These are phyloP conservation scores for Neodon shergylaensis DNA, from an alignment of 2,113 vertebrate species.

Conservation along the genomic window DNA sequence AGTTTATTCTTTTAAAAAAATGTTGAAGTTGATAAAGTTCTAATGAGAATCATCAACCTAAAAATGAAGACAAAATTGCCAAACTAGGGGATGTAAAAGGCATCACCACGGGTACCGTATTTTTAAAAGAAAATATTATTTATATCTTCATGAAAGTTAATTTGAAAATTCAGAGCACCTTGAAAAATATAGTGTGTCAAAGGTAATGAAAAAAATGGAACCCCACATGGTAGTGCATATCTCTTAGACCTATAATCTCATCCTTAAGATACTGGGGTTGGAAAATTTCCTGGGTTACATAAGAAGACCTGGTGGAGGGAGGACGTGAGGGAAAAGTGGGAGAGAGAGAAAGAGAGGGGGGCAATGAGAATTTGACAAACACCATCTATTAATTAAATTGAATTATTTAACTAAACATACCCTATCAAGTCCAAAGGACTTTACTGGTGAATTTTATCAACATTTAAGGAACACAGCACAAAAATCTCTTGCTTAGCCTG, in stretches of 20 bases:
- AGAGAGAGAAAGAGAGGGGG: neutral
- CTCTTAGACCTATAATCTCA: neutral
- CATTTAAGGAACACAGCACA: neutral
- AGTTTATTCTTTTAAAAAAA: neutral
- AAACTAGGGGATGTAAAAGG: neutral
- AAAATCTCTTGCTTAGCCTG: neutral
- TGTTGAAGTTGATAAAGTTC: neutral
- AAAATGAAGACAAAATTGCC: neutral
- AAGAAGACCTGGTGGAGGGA: neutral
- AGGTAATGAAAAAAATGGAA: no score
- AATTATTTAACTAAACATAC: neutral
- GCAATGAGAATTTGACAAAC: neutral
- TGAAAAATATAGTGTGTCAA: neutral
- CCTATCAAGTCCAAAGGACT: no score
- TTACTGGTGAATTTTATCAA: neutral
- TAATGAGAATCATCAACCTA: neutral
- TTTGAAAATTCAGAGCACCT: neutral
- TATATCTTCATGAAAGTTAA: neutral
- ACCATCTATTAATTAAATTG: neutral
- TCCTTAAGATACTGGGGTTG: neutral
- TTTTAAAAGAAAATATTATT: neutral
- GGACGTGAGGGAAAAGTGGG: rapidly evolving
- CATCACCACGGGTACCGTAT: neutral
- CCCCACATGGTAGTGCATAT: neutral
- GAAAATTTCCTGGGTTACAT: neutral